These are phyloP conservation scores for Turnix velox DNA, from an alignment of 2,113 vertebrate genomes.

Conservation along the genomic window DNA sequence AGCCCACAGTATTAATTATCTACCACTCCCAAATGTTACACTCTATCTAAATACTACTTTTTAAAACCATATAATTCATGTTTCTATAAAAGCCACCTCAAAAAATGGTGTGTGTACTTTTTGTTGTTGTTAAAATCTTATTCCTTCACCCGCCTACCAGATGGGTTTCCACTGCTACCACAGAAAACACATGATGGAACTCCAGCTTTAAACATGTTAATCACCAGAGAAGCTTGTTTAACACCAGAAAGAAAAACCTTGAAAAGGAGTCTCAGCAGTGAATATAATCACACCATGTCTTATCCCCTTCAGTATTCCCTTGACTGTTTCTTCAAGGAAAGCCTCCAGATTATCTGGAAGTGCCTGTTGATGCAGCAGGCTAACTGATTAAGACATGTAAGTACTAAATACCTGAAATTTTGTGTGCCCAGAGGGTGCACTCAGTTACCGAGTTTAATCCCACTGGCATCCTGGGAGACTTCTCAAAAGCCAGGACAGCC, in stretches of 20 bases:
- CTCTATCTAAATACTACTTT: neutral
- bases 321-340: neutral
- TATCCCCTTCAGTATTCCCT: neutral
- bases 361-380: neutral
- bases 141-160: neutral
- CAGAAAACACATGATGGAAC: neutral
- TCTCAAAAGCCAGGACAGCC: neutral
- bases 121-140: neutral
- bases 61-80: neutral
- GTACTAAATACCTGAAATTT: neutral
- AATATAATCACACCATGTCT: neutral
- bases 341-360: neutral
- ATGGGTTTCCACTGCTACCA: neutral
- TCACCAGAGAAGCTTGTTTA: neutral
- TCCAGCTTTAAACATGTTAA: neutral
- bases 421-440: neutral
- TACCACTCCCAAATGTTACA: neutral
- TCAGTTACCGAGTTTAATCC: neutral
- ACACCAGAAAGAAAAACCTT: neutral
- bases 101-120: neutral
- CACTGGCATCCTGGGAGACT: neutral
- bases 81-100: neutral
- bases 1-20: neutral
- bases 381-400: neutral
- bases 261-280: neutral